These are phyloP conservation scores for Sphaeramia orbicularis DNA, from an alignment of 2,797 vertebrate genomes.

Conservation along the genomic window DNA sequence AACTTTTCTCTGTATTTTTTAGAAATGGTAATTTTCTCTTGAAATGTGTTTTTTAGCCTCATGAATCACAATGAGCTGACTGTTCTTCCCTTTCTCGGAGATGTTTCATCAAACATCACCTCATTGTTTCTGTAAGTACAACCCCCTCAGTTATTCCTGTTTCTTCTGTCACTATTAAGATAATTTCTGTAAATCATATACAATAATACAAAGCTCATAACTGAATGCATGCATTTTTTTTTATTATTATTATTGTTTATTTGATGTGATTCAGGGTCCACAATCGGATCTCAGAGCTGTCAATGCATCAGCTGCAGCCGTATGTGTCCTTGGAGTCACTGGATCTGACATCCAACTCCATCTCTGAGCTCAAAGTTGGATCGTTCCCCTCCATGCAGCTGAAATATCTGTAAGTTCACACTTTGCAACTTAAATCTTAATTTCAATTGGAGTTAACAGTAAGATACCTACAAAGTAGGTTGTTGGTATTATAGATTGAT, in stretches of 20 bases:
- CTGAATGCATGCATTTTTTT: too few relatives aligned
- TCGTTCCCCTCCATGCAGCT: slow-evolving; percentile 94
- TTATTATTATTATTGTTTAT: background rate
- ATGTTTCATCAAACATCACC: slow-evolving; percentile 91
- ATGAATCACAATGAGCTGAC: slow-evolving; percentile 96
- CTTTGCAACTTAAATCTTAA: background rate
- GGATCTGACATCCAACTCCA: slow-evolving; percentile 95
- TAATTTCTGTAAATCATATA: background rate
- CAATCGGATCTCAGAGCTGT: slow-evolving; percentile 92
- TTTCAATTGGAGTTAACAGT: background rate
- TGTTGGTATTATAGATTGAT: too few relatives aligned
- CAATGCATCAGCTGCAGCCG: slow-evolving; percentile 88
- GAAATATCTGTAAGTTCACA: slow-evolving; percentile 91
- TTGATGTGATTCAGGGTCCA: slow-evolving; percentile 86
- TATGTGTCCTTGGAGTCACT: slow-evolving; percentile 92
- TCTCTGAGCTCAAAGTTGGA: slow-evolving; percentile 91
- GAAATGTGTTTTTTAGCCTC: slow-evolving; percentile 83
- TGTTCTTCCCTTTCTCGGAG: slow-evolving; percentile 91
- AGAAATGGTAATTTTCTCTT: background rate
- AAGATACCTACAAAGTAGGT: background rate
- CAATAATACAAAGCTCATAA: too few relatives aligned
- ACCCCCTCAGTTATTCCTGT: background rate
- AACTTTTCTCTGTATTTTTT: background rate
- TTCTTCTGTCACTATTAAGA: background rate
- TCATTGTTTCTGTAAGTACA: slow-evolving; percentile 92